These are phyloP conservation scores for Sebastes trivittatus DNA, from an alignment of 2,797 vertebrate species.

Conservation along the genomic window DNA sequence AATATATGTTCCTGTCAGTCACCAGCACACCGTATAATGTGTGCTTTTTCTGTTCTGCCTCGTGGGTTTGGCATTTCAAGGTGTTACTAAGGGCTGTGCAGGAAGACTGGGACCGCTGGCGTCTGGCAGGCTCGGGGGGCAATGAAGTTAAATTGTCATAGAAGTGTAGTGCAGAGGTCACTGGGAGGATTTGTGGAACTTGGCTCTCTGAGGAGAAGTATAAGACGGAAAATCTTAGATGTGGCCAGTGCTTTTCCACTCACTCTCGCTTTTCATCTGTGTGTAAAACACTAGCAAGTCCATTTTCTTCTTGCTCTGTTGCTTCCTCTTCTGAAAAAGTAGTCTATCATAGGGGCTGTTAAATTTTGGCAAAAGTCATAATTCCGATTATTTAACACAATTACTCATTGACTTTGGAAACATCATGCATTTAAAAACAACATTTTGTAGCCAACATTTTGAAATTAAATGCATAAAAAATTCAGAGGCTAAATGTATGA, in stretches of 20 bases:
- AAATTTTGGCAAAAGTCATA: too few species aligned
- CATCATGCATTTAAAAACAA: too few species aligned
- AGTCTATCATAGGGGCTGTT: too few species aligned
- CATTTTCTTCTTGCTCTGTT: neutral
- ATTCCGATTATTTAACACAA: too few species aligned
- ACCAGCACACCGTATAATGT: conserved; percentile 26
- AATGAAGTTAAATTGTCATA: conserved; percentile 39
- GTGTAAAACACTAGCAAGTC: neutral
- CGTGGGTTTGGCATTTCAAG: conserved; percentile 60
- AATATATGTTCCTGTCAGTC: conserved; percentile 69
- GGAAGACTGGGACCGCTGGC: conserved; percentile 28
- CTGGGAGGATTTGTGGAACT: conserved; percentile 35
- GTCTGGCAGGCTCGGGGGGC: conserved; percentile 19
- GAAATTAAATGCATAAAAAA: too few species aligned
- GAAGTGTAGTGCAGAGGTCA: conserved; percentile 44
- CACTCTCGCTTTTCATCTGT: neutral
- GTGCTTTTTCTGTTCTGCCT: conserved; percentile 27
- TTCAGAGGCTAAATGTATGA: too few species aligned
- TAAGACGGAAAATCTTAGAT: neutral
- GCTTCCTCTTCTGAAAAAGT: neutral
- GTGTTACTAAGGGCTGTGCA: conserved; percentile 48
- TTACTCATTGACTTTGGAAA: too few species aligned
- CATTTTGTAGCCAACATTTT: too few species aligned
- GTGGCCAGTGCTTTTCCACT: neutral
- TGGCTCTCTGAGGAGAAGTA: conserved; percentile 10